phyloP scores from a whole-genome alignment of 2,888 invertebrate genomes.

The Zonitis immaculata region DNA sequence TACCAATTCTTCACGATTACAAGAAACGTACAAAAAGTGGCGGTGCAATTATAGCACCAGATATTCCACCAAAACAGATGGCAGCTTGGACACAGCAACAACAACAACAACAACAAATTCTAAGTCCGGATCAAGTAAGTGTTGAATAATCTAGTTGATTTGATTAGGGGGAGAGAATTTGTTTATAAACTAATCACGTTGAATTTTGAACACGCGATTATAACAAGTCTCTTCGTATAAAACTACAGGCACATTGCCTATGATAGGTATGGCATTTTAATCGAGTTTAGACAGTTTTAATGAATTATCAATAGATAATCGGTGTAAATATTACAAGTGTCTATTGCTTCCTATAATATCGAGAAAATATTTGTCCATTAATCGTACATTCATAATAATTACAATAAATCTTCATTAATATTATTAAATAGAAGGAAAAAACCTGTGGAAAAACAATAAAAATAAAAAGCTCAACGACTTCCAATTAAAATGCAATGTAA shows the following conservation, averaged over 20 bases:
- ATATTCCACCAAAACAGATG: conserved; percentile 68
- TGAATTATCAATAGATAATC: background rate
- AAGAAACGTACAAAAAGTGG: conserved; percentile 53
- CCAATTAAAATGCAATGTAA: conserved; percentile 27
- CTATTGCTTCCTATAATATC: too few relatives aligned
- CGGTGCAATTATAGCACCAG: conserved; percentile 64
- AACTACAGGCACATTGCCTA: conserved; percentile 24
- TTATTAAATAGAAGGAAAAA: background rate
- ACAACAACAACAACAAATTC: conserved; percentile 38
- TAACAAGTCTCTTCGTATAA: conserved; percentile 22
- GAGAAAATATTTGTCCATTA: too few relatives aligned
- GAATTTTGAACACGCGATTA: conserved; percentile 24
- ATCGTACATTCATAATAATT: too few relatives aligned
- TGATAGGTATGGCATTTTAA: conserved; percentile 14
- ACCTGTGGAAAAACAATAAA: too few relatives aligned
- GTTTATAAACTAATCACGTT: conserved; percentile 10
- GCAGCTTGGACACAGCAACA: conserved; percentile 64
- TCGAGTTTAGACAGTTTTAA: background rate
- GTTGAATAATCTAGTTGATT: too few relatives aligned
- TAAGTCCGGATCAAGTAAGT: conserved; percentile 45
- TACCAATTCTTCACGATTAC: conserved; percentile 71
- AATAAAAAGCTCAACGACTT: conserved; percentile 9
- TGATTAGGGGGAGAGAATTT: background rate
- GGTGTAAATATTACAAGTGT: too few relatives aligned
- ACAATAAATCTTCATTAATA: background rate